Evolutionary conservation across 2,888 invertebrate species (phyloP), one percentile per base, ranked within the genome.

Genomic region (Ochlodes sylvanus): DNA sequence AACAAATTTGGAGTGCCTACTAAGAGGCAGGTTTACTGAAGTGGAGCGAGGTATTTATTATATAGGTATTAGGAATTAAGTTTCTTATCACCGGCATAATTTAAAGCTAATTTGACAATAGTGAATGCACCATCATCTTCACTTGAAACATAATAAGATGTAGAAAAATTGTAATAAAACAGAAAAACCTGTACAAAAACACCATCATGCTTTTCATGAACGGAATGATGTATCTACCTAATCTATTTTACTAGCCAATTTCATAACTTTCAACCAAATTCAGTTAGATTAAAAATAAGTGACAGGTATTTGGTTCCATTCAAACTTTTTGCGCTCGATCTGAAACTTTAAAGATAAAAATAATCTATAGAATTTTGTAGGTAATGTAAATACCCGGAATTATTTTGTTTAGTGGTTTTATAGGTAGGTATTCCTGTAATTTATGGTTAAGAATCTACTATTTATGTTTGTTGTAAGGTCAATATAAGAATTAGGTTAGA

Each of bases 191-290:
- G 10, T 19, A 50, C n/a, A 50, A 50, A 47, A 50, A 50, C 50
- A 50, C 19, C 19, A 50, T 50, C 15, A 47, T 44, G 19, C n/a
- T 50, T 50, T 50, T 50, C 15, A 10, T 19, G 19, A 12, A 19
- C 17, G 19, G 10, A 50, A 19, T 50, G 50, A 50, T n/a, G n/a
- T n/a, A n/a, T 50, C 19, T 50, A 50, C 10, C 50, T 50, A 50
- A 50, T 50, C 50, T 17, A 19, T 50, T 50, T 50, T 50, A 19
- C 19, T 50, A 50, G 19, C 19, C 50, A 54, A 52, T 66, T 66
- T 58, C 47, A 10, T 52, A 52, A n/a, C 19, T 38, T 60, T 41
- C 58, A 19, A 19, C 9, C 50, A 50, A 50, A 50, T 50, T 50
- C 19, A 12, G 19, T 50, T 50, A 19, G 19, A 50, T 50, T 50